Conservation (phyloP, 2,797 vertebrate genomes). For the Neomorphus geoffroyi region DNA sequence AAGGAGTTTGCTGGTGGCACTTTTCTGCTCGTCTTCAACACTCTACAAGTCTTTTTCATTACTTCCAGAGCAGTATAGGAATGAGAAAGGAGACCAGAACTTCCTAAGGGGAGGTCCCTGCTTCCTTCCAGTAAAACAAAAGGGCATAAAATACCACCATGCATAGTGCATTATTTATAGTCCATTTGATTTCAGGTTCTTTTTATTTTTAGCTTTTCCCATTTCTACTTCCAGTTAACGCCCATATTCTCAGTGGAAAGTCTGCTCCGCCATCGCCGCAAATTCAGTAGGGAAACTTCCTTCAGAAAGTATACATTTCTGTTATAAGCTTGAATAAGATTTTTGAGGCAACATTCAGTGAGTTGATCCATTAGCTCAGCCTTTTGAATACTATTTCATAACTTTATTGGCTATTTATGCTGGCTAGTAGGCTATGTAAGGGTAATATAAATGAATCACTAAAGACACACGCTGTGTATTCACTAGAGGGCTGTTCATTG, state of each 20-base stretch:
- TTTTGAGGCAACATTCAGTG: background rate
- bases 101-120: background rate
- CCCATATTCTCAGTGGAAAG: fast-evolving
- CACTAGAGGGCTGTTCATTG: background rate
- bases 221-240: background rate
- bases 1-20: background rate
- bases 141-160: background rate
- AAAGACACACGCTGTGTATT: background rate
- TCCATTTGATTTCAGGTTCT: background rate
- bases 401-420: background rate
- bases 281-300: background rate
- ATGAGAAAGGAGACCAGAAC: background rate
- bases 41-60: background rate
- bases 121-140: background rate
- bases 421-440: background rate
- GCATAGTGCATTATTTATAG: background rate
- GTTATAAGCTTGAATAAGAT: background rate
- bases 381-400: background rate
- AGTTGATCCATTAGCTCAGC: background rate
- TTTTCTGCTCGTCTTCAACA: background rate
- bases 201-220: background rate
- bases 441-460: background rate
- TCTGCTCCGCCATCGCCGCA: fast-evolving
- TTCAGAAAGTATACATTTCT: background rate
- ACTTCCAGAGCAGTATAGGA: background rate